Conservation (phyloP, 92 coral and sea anemone genomes). For the Zoanthus sansibaricus region DNA sequence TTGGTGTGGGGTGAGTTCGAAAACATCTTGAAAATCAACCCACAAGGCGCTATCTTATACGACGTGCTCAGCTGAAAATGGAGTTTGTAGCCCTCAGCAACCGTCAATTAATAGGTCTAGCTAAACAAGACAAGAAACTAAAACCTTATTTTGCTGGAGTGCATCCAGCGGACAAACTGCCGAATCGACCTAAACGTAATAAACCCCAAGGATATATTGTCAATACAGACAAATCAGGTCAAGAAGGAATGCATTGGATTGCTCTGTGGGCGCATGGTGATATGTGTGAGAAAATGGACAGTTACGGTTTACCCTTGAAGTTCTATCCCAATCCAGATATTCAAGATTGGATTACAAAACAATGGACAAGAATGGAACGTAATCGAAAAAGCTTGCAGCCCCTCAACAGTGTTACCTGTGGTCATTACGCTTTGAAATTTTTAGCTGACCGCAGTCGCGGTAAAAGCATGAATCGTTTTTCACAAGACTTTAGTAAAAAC, state of each 20-base stretch:
- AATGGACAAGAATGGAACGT: neutral
- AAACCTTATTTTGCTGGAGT: neutral
- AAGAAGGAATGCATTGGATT: conserved; percentile 4
- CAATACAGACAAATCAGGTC: neutral
- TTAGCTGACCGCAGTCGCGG: neutral
- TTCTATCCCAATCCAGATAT: neutral
- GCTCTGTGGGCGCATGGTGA: neutral
- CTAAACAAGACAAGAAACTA: neutral
- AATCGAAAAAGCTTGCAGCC: neutral
- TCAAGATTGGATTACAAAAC: neutral
- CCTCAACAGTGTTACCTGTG: neutral
- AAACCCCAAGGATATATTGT: neutral
- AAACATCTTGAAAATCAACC: neutral
- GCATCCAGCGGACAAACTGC: neutral
- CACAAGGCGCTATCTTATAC: neutral
- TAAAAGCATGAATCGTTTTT: neutral
- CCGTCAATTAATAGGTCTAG: neutral
- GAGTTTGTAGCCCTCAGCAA: neutral
- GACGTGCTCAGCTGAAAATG: neutral
- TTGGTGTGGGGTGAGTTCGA: conserved; percentile 19
- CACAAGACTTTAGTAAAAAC: neutral
- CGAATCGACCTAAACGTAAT: neutral
- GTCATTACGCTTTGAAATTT: neutral
- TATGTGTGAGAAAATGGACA: neutral
- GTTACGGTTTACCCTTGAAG: neutral